Percentiles rank a stretch among this genome's conserved stretches.
Conservation (phyloP, 2,888 invertebrate species). For the Agrochola litura region DNA sequence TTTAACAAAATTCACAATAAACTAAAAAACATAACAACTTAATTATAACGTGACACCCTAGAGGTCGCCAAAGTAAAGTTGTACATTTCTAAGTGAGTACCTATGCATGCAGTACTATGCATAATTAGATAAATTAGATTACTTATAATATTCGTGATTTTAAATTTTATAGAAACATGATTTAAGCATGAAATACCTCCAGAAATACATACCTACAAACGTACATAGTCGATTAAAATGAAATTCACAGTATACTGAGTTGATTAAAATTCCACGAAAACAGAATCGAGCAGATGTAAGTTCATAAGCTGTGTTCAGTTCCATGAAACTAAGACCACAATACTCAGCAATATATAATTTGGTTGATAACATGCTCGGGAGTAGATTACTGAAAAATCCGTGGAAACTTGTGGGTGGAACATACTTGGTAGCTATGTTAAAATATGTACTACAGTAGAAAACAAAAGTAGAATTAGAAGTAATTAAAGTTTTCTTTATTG, state of each 20-base stretch:
- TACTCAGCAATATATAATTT: neutral
- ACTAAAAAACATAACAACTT: no score
- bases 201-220: no score
- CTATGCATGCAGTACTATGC: no score
- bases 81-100: no score
- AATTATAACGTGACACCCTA: no score
- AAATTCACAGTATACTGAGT: neutral
- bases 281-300: neutral
- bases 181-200: no score
- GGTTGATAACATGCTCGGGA: neutral
- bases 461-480: no score
- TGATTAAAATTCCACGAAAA: neutral
- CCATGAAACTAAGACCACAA: neutral
- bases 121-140: neutral
- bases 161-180: no score
- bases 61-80: no score
- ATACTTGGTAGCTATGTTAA: no score
- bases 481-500: no score
- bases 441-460: neutral
- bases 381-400: neutral
- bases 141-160: neutral
- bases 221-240: neutral
- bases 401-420: neutral
- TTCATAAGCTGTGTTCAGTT: neutral
- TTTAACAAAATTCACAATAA: no score